These are phyloP conservation scores for Eueides isabella DNA, from an alignment of 1,140 invertebrate genomes.

Conservation along the genomic window DNA sequence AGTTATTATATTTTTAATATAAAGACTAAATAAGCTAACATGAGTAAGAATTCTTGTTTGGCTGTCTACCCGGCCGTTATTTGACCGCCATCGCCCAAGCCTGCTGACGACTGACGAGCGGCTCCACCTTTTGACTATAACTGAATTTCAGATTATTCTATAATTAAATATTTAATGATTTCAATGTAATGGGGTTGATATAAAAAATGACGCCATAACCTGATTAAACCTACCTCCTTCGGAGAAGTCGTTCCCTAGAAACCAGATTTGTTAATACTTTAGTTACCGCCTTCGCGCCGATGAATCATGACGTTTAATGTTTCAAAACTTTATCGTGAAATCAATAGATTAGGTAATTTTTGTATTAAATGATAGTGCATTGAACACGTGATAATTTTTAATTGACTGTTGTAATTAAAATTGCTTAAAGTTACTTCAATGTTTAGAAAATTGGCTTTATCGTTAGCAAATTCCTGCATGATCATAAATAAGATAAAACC, in stretches of 20 bases:
- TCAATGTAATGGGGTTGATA: background rate
- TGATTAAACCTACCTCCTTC: background rate
- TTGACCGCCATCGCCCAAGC: slow-evolving; percentile 79
- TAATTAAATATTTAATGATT: background rate
- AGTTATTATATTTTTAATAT: background rate
- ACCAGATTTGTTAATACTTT: slow-evolving; percentile 16
- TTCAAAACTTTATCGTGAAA: slow-evolving; percentile 23
- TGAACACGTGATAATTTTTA: background rate
- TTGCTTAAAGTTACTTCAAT: background rate
- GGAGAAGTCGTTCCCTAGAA: slow-evolving; percentile 20
- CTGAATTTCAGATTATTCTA: slow-evolving; percentile 24
- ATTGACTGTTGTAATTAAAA: slow-evolving; percentile 3
- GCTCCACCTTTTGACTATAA: slow-evolving; percentile 60
- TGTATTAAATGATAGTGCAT: slow-evolving; percentile 1
- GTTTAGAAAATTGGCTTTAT: background rate
- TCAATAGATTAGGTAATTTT: slow-evolving; percentile 12
- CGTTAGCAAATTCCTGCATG: background rate
- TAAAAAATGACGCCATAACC: slow-evolving; percentile 4
- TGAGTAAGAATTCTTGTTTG: slow-evolving; percentile 32
- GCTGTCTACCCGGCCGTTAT: slow-evolving; percentile 62
- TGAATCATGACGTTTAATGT: slow-evolving; percentile 53
- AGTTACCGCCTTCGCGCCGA: slow-evolving; percentile 56
- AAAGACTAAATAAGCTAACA: background rate
- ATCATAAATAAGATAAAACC: background rate
- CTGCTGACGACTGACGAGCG: slow-evolving; percentile 58